Percentiles rank a stretch among this genome's conserved stretches.
Evolutionary conservation across 2,797 vertebrate genomes (phyloP).

Genomic region (Chelidonichthys spinosus): DNA sequence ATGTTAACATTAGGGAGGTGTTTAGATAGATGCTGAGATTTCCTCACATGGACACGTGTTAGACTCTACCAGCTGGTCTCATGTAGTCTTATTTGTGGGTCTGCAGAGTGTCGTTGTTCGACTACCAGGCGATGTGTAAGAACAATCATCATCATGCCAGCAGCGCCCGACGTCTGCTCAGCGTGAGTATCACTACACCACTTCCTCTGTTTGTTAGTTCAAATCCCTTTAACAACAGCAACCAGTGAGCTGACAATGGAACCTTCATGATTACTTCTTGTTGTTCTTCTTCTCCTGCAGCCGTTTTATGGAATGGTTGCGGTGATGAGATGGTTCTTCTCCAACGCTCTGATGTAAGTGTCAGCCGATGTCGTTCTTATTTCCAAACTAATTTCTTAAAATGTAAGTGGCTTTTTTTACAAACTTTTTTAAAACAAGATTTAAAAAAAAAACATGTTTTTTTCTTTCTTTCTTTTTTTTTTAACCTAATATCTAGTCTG

Average conservation of each 20-base stretch:
- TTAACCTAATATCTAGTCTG: no score
- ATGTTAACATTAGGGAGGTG: not conserved
- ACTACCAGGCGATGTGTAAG: constrained; percentile 98
- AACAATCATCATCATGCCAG: constrained; percentile 86
- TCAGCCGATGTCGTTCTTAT: no score
- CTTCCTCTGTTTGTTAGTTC: not conserved
- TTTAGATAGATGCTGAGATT: no score
- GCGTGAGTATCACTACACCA: constrained; percentile 79
- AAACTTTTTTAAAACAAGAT: not conserved
- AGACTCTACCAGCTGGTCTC: no score
- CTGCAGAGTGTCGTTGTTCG: constrained; percentile 91
- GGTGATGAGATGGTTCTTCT: constrained; percentile 77
- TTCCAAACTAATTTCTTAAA: no score
- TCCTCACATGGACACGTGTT: no score
- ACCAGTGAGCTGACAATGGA: not conserved
- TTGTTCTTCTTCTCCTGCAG: constrained; percentile 43
- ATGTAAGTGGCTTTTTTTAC: not conserved
- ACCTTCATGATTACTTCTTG: not conserved
- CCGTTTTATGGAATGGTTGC: constrained; percentile 75
- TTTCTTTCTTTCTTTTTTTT: no score
- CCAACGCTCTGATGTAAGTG: constrained; percentile 81
- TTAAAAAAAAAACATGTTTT: no score
- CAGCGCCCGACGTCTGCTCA: constrained; percentile 87
- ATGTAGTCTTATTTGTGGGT: constrained; percentile 2
- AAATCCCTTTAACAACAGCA: not conserved